These are phyloP conservation scores for Lichenostomus cassidix DNA, from an alignment of 2,113 vertebrate species.

Conservation along the genomic window DNA sequence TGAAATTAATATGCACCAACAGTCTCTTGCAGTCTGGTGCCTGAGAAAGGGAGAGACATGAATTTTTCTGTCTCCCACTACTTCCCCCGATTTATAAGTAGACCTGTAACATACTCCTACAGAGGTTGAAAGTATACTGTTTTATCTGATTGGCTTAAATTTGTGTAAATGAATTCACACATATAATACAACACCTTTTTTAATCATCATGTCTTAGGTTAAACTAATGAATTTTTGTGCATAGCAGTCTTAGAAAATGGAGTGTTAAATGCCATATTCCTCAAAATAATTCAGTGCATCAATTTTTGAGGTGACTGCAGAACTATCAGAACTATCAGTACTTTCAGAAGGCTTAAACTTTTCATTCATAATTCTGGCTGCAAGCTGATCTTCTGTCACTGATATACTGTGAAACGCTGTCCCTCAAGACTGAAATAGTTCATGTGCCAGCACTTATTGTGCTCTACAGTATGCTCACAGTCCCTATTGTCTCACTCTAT, in stretches of 20 bases:
- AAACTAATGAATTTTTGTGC: neutral
- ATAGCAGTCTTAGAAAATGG: neutral
- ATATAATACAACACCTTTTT: neutral
- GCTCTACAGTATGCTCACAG: constrained; percentile 49
- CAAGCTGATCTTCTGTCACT: constrained; percentile 50
- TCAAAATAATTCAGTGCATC: neutral
- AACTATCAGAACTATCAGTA: neutral
- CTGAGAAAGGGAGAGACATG: neutral
- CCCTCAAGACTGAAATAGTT: constrained; percentile 52
- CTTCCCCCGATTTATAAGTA: neutral
- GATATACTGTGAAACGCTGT: constrained; percentile 48
- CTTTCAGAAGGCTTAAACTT: constrained; percentile 2
- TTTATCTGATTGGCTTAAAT: neutral
- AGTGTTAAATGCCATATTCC: neutral
- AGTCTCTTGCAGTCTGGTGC: constrained; percentile 38
- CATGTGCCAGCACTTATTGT: constrained; percentile 57
- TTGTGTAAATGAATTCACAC: neutral
- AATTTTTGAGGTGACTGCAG: neutral
- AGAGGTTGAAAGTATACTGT: neutral
- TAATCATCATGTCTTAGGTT: neutral
- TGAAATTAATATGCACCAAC: constrained; percentile 58
- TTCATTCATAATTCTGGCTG: constrained; percentile 57
- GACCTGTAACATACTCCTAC: neutral
- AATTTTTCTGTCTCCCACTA: neutral
- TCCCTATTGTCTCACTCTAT: constrained; percentile 50